These are phyloP conservation scores for Bryconaethiops microstoma DNA, from an alignment of 2,797 vertebrate species.

Conservation along the genomic window DNA sequence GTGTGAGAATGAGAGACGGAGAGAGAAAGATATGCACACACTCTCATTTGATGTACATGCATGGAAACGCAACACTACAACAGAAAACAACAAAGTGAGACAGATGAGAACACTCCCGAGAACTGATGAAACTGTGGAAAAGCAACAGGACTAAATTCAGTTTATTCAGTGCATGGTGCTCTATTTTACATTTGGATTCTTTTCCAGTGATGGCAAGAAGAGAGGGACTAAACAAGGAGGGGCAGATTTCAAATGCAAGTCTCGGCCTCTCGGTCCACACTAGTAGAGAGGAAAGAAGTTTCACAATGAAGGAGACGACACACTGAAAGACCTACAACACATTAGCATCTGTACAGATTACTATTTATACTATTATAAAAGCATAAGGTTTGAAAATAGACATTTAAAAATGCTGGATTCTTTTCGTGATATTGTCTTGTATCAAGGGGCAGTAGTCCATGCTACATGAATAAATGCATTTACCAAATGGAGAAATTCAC, in stretches of 20 bases:
- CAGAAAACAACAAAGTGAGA: background rate
- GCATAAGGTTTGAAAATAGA: conserved; percentile 61
- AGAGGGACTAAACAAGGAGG: conserved; percentile 48
- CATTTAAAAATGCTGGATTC: conserved; percentile 59
- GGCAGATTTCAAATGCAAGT: conserved; percentile 34
- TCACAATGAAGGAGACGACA: conserved; percentile 55
- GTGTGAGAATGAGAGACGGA: background rate
- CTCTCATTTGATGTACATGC: background rate
- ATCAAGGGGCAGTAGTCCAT: conserved; percentile 61
- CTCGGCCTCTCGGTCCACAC: conserved; percentile 40
- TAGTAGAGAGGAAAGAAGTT: conserved; percentile 44
- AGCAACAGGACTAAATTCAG: conserved; percentile 50
- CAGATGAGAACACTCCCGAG: background rate
- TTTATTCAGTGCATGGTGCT: conserved; percentile 68
- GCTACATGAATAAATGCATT: conserved; percentile 28
- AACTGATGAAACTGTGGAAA: conserved; percentile 4
- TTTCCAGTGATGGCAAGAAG: conserved; percentile 50
- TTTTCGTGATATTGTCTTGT: conserved; percentile 33
- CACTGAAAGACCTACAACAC: conserved; percentile 55
- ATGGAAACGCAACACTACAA: background rate
- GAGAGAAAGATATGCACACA: background rate
- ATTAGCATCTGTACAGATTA: conserved; percentile 62
- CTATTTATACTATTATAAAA: conserved; percentile 62
- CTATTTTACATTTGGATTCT: conserved; percentile 59
- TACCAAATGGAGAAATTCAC: conserved; percentile 2